Percentiles rank a stretch among this genome's conserved stretches.
phyloP scores from a whole-genome alignment of 2,797 vertebrate species.

The Myiothlypis coronata region DNA sequence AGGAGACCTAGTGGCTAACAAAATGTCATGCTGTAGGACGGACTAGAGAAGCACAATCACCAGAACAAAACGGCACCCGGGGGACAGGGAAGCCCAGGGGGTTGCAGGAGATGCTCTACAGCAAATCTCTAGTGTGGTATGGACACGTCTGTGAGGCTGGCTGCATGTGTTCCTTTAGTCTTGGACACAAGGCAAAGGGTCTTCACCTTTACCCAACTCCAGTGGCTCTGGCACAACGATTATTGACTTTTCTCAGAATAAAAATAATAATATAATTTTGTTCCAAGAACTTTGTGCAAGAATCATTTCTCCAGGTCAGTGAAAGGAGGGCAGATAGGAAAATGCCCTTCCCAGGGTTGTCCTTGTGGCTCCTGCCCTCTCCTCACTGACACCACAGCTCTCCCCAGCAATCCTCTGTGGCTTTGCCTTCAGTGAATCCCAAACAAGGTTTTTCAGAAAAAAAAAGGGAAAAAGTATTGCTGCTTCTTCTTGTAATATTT shows the following conservation, averaged over 20 bases:
- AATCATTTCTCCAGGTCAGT: slow-evolving; percentile 28
- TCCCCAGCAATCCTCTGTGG: background rate
- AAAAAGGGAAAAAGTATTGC: slow-evolving; percentile 56
- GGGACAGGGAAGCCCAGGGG: background rate
- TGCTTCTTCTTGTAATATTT: slow-evolving; percentile 59
- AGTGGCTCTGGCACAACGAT: background rate
- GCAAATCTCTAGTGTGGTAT: background rate
- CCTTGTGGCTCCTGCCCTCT: background rate
- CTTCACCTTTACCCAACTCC: background rate
- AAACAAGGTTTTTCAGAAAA: slow-evolving; percentile 29
- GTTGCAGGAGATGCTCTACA: background rate
- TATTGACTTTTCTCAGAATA: background rate
- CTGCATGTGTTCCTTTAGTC: background rate
- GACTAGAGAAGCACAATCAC: slow-evolving; percentile 76
- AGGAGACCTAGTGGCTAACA: slow-evolving; percentile 65
- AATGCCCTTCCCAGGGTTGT: background rate
- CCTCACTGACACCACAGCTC: background rate
- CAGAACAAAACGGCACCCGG: slow-evolving; percentile 38
- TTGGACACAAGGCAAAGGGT: slow-evolving; percentile 13
- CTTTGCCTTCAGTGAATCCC: slow-evolving; percentile 28
- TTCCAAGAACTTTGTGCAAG: slow-evolving; percentile 18
- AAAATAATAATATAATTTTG: background rate
- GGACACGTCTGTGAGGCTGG: background rate
- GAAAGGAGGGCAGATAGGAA: slow-evolving; percentile 45
- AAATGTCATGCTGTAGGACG: slow-evolving; percentile 74